phyloP scores from a whole-genome alignment of 2,113 vertebrate genomes.

The Pantherophis guttatus region DNA sequence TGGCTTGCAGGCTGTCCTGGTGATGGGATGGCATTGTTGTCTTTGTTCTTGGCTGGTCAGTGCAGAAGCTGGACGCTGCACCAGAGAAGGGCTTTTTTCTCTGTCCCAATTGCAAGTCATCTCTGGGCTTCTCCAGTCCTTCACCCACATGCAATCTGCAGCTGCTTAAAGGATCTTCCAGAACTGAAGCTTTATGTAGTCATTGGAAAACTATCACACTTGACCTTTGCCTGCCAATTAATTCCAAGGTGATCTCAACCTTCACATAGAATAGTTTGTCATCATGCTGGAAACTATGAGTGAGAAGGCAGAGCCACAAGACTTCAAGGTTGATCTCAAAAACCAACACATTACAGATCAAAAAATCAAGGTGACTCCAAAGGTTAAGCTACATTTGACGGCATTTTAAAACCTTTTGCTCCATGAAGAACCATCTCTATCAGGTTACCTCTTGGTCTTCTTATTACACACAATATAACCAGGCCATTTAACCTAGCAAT shows the following conservation, averaged over 20 bases:
- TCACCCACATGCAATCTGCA: background rate
- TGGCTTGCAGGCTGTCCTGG: background rate
- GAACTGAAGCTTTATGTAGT: too few species aligned
- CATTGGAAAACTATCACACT: background rate
- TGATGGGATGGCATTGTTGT: background rate
- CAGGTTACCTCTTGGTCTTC: background rate
- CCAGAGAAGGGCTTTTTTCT: background rate
- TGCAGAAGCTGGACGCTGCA: background rate
- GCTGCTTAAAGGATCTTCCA: background rate
- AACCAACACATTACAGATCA: background rate
- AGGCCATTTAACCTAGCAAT: background rate
- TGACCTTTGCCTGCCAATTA: background rate
- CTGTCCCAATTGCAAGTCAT: background rate
- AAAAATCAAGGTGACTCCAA: background rate
- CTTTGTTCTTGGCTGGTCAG: background rate
- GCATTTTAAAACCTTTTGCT: background rate
- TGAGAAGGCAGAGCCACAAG: background rate
- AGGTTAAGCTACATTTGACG: background rate
- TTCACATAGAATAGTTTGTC: background rate
- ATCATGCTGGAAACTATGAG: background rate
- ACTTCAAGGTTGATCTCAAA: fast-evolving
- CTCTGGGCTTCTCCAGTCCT: background rate
- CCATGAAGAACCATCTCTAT: background rate
- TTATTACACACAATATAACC: background rate
- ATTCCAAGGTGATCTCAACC: background rate